Base-by-base conservation (phyloP, 2,888 invertebrate genomes). In the Petrolisthes manimaculis region DNA sequence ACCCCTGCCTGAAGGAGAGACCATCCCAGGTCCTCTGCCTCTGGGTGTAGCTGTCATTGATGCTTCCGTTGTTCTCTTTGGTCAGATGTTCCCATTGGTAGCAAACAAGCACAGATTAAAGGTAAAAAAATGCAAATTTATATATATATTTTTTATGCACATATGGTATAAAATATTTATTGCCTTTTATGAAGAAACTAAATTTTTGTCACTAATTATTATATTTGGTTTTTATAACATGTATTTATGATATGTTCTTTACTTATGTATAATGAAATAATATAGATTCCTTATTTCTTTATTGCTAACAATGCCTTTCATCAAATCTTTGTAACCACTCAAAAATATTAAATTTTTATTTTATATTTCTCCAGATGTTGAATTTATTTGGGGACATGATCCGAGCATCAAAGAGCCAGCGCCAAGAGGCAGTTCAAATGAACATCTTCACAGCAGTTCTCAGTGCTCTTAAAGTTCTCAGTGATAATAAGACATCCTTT, bases 321-420 rank as follows among this genome's bases (percentile, higher is more conserved):
- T 37, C 37, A 37, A 37, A 37, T 37, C 37, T 37, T 37, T 37
- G 37, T 37, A 37, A 37, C 37, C 37, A 37, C 37, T 37, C 37
- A 37, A 37, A 37, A 37, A 37, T 37, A 37, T 37, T 37, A 37
- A 37, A 37, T 37, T 37, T 37, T 37, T 37, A 37, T 37, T 37
- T 37, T 37, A 37, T 61, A 12, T 61, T 61, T 61, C 18, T 61
- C 18, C 99, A 99, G 94, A 98, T 99, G 96, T 94, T 99, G 84
- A 97, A 98, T 91, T 99, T 99, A 93, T 99, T 99, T 93, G 95
- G 95, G 51, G 99, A 99, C 93, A 98, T 98, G 93, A 97, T 99
- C 92, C 96, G 96, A 92, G 97, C 97, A 92, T 97, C 98, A 0
- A 98, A 98, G 92, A 97, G 97, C 14, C 95, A 96, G 0, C 95